Evolutionary conservation across 2,888 invertebrate species (phyloP).

Genomic region (Apamea epomidion): DNA sequence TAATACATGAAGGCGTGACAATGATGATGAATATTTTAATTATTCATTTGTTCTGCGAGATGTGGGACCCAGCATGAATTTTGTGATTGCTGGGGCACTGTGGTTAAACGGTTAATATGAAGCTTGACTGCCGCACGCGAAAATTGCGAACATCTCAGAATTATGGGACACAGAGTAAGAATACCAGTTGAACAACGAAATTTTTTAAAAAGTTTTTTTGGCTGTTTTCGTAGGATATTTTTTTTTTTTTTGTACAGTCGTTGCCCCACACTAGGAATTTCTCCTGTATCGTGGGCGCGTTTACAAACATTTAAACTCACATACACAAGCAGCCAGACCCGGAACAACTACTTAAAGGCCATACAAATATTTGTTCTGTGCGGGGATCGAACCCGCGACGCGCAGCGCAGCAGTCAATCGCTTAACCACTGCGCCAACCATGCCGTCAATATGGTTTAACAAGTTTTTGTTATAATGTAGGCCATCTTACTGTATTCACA

Average conservation of each 20-base stretch:
- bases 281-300: too few species aligned
- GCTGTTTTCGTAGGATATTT: neutral
- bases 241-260: too few species aligned
- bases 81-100: slow-evolving; percentile 57
- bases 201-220: neutral
- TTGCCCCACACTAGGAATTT: too few species aligned
- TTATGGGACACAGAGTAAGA: slow-evolving; percentile 34
- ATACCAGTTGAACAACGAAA: slow-evolving; percentile 17
- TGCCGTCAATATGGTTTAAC: too few species aligned
- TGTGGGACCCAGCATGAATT: slow-evolving; percentile 62
- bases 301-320: too few species aligned
- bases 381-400: too few species aligned
- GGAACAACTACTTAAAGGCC: too few species aligned
- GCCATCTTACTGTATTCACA: neutral
- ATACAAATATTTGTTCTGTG: too few species aligned
- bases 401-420: too few species aligned
- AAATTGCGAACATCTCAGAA: slow-evolving; percentile 47
- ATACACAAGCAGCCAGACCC: too few species aligned
- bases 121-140: slow-evolving; percentile 51
- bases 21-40: slow-evolving; percentile 56
- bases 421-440: too few species aligned
- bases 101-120: slow-evolving; percentile 68
- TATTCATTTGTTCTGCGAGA: slow-evolving; percentile 44
- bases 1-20: slow-evolving; percentile 21
- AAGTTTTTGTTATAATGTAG: neutral